Evolutionary conservation across 2,888 invertebrate genomes (phyloP).

Genomic region (Macrophya annulata): DNA sequence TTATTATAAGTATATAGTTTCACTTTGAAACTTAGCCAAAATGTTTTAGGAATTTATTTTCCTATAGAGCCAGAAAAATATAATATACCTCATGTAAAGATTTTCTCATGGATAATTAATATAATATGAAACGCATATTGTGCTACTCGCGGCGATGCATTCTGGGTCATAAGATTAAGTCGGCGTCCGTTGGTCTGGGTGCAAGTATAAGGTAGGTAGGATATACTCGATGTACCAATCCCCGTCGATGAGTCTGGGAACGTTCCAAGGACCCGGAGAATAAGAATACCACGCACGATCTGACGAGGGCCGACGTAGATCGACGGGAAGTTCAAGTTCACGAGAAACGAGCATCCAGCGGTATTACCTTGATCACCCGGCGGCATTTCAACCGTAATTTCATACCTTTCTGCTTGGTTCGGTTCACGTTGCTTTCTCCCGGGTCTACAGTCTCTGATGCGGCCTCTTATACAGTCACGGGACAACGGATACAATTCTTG

Average conservation of each 20-base stretch:
- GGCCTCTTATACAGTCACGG: constrained; percentile 44
- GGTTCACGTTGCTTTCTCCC: constrained; percentile 54
- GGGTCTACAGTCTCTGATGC: constrained; percentile 41
- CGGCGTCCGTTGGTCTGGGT: constrained; percentile 27
- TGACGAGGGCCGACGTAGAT: constrained; percentile 16
- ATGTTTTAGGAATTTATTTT: background rate
- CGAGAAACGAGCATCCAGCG: constrained; percentile 52
- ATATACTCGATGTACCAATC: constrained; percentile 2
- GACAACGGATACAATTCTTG: constrained; percentile 48
- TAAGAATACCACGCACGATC: constrained; percentile 23
- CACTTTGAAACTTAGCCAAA: background rate
- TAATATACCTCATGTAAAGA: background rate
- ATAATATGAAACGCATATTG: constrained; percentile 20
- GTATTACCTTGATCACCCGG: constrained; percentile 51
- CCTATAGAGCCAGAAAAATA: background rate
- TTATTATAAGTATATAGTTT: no score
- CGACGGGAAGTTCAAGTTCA: constrained; percentile 53
- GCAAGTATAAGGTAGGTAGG: background rate
- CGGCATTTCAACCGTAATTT: constrained; percentile 56
- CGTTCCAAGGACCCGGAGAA: constrained; percentile 41
- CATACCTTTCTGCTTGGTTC: constrained; percentile 54
- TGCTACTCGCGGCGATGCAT: constrained; percentile 15
- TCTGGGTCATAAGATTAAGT: constrained; percentile 42
- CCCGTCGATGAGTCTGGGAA: constrained; percentile 35
- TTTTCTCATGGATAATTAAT: background rate